Conservation (phyloP, 1,140 invertebrate species). For the Halyomorpha halys region DNA sequence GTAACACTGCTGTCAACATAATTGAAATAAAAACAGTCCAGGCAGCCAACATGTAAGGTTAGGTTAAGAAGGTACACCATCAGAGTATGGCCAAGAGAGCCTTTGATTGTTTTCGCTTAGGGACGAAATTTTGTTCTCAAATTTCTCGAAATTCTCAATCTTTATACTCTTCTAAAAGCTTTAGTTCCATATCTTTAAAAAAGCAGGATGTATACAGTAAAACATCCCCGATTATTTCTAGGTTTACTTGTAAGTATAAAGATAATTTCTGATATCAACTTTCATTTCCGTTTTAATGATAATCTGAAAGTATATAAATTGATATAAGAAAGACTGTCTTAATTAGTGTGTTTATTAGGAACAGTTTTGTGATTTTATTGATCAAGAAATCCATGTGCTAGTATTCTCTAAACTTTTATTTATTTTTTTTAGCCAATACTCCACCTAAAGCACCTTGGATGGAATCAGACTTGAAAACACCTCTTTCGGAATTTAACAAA, state of each 20-base stretch:
- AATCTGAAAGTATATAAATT: no score
- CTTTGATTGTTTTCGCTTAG: not conserved
- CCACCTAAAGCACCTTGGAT: slow-evolving; percentile 21
- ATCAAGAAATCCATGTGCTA: not conserved
- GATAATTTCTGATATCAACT: not conserved
- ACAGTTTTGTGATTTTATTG: no score
- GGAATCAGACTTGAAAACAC: slow-evolving; percentile 16
- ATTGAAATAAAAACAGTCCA: not conserved
- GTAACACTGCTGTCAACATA: slow-evolving; percentile 18
- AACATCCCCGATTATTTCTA: not conserved
- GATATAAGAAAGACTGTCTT: no score
- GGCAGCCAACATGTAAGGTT: no score
- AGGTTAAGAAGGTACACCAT: no score
- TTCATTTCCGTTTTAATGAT: no score
- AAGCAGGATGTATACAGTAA: not conserved
- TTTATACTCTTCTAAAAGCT: not conserved
- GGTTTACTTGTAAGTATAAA: not conserved
- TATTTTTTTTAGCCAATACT: not conserved
- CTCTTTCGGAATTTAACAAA: not conserved
- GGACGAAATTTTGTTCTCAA: slow-evolving; percentile 6
- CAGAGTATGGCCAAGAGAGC: slow-evolving; percentile 1
- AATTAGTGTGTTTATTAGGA: no score
- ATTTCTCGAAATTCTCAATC: not conserved
- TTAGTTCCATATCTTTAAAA: not conserved
- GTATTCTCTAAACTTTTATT: not conserved